Percentiles rank a stretch among this genome's conserved stretches.
Conservation (phyloP, 2,888 invertebrate species). For the Sericinus montela region DNA sequence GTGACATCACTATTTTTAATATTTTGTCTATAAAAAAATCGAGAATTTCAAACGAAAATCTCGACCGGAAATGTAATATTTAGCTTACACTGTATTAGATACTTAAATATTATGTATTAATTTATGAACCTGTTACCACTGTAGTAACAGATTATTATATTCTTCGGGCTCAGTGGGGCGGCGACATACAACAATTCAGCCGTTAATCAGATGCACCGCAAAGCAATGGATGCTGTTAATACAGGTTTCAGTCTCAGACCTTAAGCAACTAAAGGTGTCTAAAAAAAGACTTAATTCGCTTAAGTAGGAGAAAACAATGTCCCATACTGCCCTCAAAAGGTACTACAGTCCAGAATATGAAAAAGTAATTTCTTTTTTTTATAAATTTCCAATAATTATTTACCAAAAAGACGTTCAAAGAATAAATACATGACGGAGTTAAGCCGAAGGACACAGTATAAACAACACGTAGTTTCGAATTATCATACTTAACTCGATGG, state of each 20-base stretch:
- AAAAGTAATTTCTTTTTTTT: no score
- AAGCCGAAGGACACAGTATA: no score
- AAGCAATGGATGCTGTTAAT: not conserved
- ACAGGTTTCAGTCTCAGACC: slow-evolving; percentile 2
- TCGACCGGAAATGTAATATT: slow-evolving; percentile 33
- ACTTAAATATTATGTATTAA: slow-evolving; percentile 36
- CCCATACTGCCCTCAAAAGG: no score
- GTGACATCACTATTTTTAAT: slow-evolving; percentile 34
- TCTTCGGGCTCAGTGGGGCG: not conserved
- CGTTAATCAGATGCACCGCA: not conserved
- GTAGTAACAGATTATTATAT: not conserved
- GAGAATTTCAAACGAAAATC: slow-evolving; percentile 42
- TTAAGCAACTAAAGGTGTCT: not conserved
- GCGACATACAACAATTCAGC: not conserved
- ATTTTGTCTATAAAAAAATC: slow-evolving; percentile 31
- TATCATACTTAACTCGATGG: not conserved
- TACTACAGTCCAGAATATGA: no score
- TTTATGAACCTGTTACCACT: slow-evolving; percentile 3
- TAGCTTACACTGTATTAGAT: slow-evolving; percentile 35
- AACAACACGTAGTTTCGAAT: not conserved
- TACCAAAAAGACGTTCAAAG: no score
- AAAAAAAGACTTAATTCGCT: no score
- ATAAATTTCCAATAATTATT: no score
- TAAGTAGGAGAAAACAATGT: no score
- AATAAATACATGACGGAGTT: no score